phyloP scores from a whole-genome alignment of 1,140 invertebrate genomes.

The Reticulitermes speratus region DNA sequence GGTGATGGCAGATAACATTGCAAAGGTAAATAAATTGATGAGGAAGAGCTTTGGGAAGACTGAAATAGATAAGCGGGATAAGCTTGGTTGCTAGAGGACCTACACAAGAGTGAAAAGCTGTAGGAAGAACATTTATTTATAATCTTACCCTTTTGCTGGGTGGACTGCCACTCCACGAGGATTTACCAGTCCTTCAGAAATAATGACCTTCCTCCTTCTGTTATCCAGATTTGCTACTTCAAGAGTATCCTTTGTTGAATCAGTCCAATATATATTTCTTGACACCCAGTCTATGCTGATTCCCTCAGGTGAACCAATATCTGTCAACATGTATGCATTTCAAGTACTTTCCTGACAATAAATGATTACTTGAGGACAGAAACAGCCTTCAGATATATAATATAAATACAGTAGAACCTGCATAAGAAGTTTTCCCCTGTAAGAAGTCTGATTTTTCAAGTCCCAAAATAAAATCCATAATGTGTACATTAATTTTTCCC shows the following conservation, averaged over 20 bases:
- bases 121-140: not conserved
- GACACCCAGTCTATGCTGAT: slow-evolving; percentile 90
- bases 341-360: not conserved
- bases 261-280: slow-evolving; percentile 94
- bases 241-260: slow-evolving; percentile 84
- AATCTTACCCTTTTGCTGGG: slow-evolving; percentile 76
- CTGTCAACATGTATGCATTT: slow-evolving; percentile 46
- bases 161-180: slow-evolving; percentile 94
- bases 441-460: too few species aligned
- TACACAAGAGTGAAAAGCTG: too few species aligned
- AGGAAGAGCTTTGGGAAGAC: too few species aligned
- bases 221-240: slow-evolving; percentile 87
- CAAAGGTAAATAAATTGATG: too few species aligned
- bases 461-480: too few species aligned
- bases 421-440: too few species aligned
- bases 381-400: not conserved
- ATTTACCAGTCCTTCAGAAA: slow-evolving; percentile 78
- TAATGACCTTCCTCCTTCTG: slow-evolving; percentile 70
- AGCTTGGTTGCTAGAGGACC: too few species aligned
- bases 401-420: not conserved
- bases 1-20: too few species aligned
- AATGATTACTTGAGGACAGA: not conserved
- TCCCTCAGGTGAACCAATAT: slow-evolving; percentile 87
- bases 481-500: too few species aligned
- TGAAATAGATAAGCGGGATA: too few species aligned